These are phyloP conservation scores for Luehdorfia chinensis DNA, from an alignment of 1,140 invertebrate genomes.

Conservation along the genomic window DNA sequence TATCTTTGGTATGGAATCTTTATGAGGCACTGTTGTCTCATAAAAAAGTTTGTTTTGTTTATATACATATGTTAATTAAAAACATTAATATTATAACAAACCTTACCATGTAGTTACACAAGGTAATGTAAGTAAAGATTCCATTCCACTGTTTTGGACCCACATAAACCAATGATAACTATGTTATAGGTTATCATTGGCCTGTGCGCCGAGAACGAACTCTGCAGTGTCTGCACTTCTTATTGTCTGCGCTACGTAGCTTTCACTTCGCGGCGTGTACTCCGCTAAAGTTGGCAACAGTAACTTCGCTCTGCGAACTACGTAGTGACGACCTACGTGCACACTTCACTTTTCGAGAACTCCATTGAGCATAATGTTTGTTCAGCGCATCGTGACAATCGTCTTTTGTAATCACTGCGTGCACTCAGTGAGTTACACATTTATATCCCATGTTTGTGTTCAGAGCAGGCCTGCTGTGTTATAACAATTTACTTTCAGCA, in stretches of 20 bases:
- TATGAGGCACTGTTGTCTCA: constrained; percentile 13
- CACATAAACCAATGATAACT: constrained; percentile 76
- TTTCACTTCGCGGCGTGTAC: constrained; percentile 70
- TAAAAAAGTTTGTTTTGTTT: neutral
- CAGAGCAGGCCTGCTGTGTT: constrained; percentile 40
- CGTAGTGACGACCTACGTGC: constrained; percentile 67
- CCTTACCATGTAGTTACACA: neutral
- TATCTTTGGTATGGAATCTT: constrained; percentile 53
- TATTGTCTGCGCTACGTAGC: constrained; percentile 75
- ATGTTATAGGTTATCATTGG: constrained; percentile 78
- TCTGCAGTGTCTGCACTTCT: constrained; percentile 75
- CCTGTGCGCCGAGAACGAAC: constrained; percentile 73
- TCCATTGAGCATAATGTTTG: constrained; percentile 64
- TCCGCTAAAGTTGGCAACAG: constrained; percentile 63
- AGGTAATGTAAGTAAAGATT: constrained; percentile 40
- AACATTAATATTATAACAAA: constrained; percentile 6
- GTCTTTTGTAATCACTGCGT: constrained; percentile 72
- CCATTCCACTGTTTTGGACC: constrained; percentile 52
- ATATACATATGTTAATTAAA: no score
- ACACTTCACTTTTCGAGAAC: constrained; percentile 64
- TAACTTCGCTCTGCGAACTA: constrained; percentile 69
- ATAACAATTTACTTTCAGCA: constrained; percentile 13
- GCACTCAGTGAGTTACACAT: constrained; percentile 74
- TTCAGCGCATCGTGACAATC: constrained; percentile 60
- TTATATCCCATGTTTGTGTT: constrained; percentile 66